A percentile compares a stretch with the other conserved stretches of the same genome.
These are phyloP conservation scores for Carollia perspicillata DNA, from an alignment of 2,113 vertebrate species.

Conservation along the genomic window DNA sequence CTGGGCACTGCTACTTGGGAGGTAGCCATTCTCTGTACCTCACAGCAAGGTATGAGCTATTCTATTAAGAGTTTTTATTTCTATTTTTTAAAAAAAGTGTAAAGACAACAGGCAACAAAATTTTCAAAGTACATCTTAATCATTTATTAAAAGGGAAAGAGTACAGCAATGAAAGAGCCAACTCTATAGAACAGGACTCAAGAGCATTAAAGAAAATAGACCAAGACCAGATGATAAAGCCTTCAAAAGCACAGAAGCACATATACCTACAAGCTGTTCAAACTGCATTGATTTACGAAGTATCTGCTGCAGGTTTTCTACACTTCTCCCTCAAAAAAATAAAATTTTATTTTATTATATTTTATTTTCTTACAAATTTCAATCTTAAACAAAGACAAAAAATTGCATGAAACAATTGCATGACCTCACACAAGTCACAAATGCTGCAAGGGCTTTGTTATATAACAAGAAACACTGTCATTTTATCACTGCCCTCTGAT, in stretches of 20 bases:
- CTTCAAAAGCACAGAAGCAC: not conserved
- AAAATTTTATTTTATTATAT: not conserved
- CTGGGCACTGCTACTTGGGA: not conserved
- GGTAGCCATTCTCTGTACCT: not conserved
- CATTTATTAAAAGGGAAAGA: not conserved
- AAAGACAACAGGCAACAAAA: not conserved
- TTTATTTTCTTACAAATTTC: not conserved
- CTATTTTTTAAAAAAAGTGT: not conserved
- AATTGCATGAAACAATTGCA: not conserved
- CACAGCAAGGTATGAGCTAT: not conserved
- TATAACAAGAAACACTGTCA: not conserved
- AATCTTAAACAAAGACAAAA: constrained; percentile 35
- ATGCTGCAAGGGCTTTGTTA: not conserved
- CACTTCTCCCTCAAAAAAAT: not conserved
- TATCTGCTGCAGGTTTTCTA: not conserved
- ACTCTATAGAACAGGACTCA: not conserved
- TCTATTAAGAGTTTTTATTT: not conserved
- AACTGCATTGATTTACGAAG: not conserved
- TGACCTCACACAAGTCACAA: not conserved
- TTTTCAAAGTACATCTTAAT: constrained; percentile 38
- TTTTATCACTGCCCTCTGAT: not conserved
- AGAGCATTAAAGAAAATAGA: not conserved
- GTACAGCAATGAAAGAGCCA: not conserved
- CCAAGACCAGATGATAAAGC: not conserved
- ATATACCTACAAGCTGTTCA: not conserved